Conservation (phyloP, 2,113 vertebrate genomes). For the Anarhynchus alexandrinus region DNA sequence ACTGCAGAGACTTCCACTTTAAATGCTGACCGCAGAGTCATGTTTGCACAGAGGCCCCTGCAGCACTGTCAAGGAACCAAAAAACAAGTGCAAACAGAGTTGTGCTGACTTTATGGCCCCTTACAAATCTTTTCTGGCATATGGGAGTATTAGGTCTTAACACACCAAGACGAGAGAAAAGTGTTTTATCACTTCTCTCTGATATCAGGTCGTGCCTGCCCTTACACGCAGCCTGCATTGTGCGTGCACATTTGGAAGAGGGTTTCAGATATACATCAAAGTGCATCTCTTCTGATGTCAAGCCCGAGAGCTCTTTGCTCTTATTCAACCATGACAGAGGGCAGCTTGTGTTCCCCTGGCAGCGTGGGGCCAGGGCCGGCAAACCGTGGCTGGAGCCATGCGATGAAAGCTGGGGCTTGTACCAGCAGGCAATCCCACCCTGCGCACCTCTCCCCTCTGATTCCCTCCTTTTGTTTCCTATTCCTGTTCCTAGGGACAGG, state of each 20-base stretch:
- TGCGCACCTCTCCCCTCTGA: fast-evolving
- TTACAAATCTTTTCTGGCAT: conserved; percentile 21
- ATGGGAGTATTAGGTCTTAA: background rate
- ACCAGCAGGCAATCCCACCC: background rate
- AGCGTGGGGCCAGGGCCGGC: background rate
- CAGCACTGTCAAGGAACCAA: background rate
- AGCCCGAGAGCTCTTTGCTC: background rate
- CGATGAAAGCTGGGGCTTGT: background rate
- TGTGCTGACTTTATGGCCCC: conserved; percentile 5
- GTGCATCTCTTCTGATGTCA: background rate
- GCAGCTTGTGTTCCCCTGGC: background rate
- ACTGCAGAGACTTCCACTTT: background rate
- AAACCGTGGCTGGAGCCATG: fast-evolving
- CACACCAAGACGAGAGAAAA: background rate
- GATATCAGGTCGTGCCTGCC: background rate
- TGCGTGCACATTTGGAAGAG: background rate
- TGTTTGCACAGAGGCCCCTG: conserved; percentile 36
- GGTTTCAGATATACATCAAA: background rate
- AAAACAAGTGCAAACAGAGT: conserved; percentile 32
- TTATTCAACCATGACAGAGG: background rate
- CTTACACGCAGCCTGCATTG: background rate
- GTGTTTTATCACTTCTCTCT: background rate
- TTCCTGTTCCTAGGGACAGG: background rate
- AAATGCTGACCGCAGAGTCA: background rate
- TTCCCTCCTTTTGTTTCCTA: background rate